phyloP scores from a whole-genome alignment of 2,113 vertebrate species.

The Etheostoma cragini region DNA sequence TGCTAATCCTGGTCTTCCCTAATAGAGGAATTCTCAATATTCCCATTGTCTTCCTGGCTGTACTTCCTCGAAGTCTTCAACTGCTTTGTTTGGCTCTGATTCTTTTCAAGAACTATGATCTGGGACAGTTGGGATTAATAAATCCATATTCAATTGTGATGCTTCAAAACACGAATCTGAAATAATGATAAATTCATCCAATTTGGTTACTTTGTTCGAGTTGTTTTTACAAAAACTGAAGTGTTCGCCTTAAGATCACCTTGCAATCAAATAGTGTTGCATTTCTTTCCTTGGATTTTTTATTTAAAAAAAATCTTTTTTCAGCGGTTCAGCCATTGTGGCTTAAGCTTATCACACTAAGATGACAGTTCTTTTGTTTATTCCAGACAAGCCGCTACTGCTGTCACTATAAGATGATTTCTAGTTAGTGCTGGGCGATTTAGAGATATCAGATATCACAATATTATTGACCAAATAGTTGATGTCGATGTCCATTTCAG shows the following conservation, averaged over 20 bases:
- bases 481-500: no score
- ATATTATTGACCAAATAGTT: no score
- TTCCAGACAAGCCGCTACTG: constrained; percentile 32
- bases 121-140: background rate
- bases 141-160: background rate
- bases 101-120: constrained; percentile 16
- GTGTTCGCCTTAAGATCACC: background rate
- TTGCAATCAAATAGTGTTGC: background rate
- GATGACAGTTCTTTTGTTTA: constrained; percentile 16
- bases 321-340: constrained; percentile 25
- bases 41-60: constrained; percentile 66
- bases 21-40: constrained; percentile 73
- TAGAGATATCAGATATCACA: no score
- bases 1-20: constrained; percentile 70
- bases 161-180: background rate
- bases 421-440: background rate
- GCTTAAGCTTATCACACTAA: constrained; percentile 1
- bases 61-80: constrained; percentile 45
- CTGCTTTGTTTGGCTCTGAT: background rate
- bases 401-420: background rate
- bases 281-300: background rate
- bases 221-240: background rate
- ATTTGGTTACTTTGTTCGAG: background rate
- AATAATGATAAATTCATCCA: background rate
- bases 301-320: background rate